Evolutionary conservation across 1,140 invertebrate species (phyloP).

Genomic region (Cephus cinctus): DNA sequence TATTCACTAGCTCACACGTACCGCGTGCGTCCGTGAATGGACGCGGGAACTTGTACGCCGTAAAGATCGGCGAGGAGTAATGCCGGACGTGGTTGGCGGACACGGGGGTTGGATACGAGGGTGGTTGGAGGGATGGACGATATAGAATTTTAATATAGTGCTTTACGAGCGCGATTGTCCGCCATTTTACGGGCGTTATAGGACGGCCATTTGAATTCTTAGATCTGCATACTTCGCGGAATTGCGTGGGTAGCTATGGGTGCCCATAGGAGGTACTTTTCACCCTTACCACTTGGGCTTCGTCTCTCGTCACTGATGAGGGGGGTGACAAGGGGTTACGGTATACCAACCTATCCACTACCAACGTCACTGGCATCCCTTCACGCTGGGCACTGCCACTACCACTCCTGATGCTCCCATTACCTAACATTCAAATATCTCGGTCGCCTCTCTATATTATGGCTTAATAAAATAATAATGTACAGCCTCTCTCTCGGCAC

Average conservation of each 20-base stretch:
- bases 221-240: constrained; percentile 57
- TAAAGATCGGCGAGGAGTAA: background rate
- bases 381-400: no score
- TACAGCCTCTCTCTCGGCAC: constrained; percentile 20
- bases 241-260: constrained; percentile 38
- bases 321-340: no score
- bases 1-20: background rate
- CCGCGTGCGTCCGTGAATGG: background rate
- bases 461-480: constrained; percentile 52
- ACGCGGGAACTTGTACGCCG: background rate
- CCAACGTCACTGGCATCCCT: no score
- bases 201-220: constrained; percentile 56
- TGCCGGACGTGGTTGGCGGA: background rate
- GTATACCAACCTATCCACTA: no score
- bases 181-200: constrained; percentile 52
- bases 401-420: no score
- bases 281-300: no score
- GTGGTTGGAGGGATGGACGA: no score
- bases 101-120: constrained; percentile 28
- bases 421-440: constrained; percentile 42
- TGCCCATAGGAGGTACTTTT: background rate
- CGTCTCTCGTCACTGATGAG: no score
- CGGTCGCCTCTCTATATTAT: constrained; percentile 38
- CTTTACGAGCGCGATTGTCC: constrained; percentile 58
- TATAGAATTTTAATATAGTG: constrained; percentile 60